Evolutionary conservation across 2,888 invertebrate species (phyloP).

Genomic region (Sarcophaga variegata): DNA sequence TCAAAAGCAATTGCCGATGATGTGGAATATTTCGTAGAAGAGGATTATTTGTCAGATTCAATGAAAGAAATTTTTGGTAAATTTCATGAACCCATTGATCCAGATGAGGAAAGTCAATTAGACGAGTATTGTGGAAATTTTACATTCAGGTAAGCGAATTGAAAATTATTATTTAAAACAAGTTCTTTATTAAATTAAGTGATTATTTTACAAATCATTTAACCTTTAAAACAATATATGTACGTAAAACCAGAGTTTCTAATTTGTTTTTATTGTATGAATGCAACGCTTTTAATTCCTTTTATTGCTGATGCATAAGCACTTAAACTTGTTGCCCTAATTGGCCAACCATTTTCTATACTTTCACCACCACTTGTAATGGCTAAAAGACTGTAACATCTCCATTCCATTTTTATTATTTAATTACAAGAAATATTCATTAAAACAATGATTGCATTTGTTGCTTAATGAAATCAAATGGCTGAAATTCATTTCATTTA

Average conservation of each 20-base stretch:
- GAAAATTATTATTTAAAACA: neutral
- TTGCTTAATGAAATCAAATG: neutral
- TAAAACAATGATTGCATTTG: neutral
- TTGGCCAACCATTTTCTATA: neutral
- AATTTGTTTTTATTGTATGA: too few species aligned
- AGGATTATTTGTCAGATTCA: constrained; percentile 75
- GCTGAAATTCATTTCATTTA: too few species aligned
- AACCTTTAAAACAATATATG: too few species aligned
- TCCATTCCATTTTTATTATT: neutral
- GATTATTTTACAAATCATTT: too few species aligned
- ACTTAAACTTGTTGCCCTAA: neutral
- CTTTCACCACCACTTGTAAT: neutral
- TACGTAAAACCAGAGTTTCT: too few species aligned
- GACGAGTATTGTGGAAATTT: constrained; percentile 84
- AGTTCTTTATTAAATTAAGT: too few species aligned
- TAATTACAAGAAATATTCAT: neutral
- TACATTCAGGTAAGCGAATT: constrained; percentile 78
- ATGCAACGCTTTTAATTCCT: neutral
- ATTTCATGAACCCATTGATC: constrained; percentile 82
- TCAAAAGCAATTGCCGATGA: constrained; percentile 29
- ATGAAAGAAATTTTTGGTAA: constrained; percentile 75
- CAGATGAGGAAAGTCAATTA: constrained; percentile 81
- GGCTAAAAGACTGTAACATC: neutral
- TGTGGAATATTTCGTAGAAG: constrained; percentile 70
- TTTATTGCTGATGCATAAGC: neutral